phyloP scores from a whole-genome alignment of 64 coral and sea anemone species.

The Catalaphyllia jardinei region DNA sequence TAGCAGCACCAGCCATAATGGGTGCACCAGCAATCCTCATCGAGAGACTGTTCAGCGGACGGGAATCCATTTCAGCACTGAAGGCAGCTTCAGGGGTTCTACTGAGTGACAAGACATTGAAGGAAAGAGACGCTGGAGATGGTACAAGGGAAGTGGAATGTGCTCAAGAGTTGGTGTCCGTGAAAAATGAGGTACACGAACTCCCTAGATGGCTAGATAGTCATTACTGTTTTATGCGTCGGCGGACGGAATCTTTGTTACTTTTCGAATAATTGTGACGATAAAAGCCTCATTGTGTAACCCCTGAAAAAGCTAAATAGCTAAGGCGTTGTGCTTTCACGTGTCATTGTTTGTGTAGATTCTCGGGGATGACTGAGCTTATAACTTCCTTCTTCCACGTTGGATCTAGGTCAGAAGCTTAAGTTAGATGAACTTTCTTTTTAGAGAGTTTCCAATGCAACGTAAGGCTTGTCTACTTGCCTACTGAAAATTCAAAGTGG shows the following conservation, averaged over 20 bases:
- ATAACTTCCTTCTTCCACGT: too few relatives aligned
- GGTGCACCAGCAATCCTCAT: constrained; percentile 81
- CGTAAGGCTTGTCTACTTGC: too few relatives aligned
- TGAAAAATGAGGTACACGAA: constrained; percentile 1
- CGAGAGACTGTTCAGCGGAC: constrained; percentile 64
- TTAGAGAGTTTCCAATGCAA: too few relatives aligned
- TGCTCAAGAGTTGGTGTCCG: not conserved
- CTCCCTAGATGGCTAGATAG: not conserved
- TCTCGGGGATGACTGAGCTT: too few relatives aligned
- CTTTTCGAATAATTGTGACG: too few relatives aligned
- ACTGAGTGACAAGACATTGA: not conserved
- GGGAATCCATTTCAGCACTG: constrained; percentile 41
- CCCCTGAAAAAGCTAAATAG: too few relatives aligned
- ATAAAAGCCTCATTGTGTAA: too few relatives aligned
- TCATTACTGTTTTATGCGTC: not conserved
- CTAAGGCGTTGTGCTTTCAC: too few relatives aligned
- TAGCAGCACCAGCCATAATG: constrained; percentile 71
- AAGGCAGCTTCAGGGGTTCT: constrained; percentile 38
- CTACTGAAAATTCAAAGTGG: not conserved
- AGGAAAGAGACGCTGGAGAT: constrained; percentile 3
- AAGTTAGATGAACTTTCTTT: too few relatives aligned
- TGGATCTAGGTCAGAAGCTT: too few relatives aligned
- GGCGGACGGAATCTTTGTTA: too few relatives aligned
- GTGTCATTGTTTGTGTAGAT: too few relatives aligned
- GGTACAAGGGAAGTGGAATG: not conserved